A percentile compares a stretch with the other conserved stretches of the same genome.
Conservation (phyloP, 2,888 invertebrate species). For the Unio delphinus region DNA sequence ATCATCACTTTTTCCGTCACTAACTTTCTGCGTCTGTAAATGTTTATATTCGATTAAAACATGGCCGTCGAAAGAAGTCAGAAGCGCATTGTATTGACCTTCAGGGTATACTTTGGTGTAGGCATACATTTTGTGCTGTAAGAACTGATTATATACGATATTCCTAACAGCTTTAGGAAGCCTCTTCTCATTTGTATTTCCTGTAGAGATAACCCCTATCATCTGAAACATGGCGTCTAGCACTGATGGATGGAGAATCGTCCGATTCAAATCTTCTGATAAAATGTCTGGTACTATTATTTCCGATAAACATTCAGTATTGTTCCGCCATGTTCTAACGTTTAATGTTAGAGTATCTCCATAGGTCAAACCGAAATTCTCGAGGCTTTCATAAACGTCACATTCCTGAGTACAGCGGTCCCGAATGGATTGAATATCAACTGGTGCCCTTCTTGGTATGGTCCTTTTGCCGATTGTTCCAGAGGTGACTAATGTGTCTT, state of each 20-base stretch:
- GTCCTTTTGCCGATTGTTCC: no score
- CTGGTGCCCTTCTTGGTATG: no score
- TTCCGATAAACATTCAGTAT: slow-evolving; percentile 35
- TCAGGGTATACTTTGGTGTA: slow-evolving; percentile 19
- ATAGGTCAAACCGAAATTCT: slow-evolving; percentile 23
- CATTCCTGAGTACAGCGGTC: slow-evolving; percentile 13
- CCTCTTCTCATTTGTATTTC: slow-evolving; percentile 19
- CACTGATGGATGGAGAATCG: slow-evolving; percentile 42
- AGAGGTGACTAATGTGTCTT: background rate
- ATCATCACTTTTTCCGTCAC: slow-evolving; percentile 3
- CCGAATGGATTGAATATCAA: slow-evolving; percentile 13
- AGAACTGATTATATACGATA: slow-evolving; percentile 25
- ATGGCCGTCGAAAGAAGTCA: slow-evolving; percentile 35
- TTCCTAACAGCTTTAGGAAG: slow-evolving; percentile 36
- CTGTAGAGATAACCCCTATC: slow-evolving; percentile 27
- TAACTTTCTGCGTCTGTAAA: slow-evolving; percentile 13
- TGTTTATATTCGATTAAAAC: slow-evolving; percentile 46
- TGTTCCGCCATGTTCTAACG: slow-evolving; percentile 21
- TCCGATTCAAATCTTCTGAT: slow-evolving; percentile 22
- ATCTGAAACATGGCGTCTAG: slow-evolving; percentile 48
- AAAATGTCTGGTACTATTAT: slow-evolving; percentile 28
- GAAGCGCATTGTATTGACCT: slow-evolving; percentile 35
- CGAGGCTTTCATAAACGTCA: slow-evolving; percentile 21
- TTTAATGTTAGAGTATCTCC: slow-evolving; percentile 26
- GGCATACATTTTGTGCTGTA: slow-evolving; percentile 36